Base-by-base conservation (phyloP, 2,888 invertebrate genomes). In the Spodoptera littoralis region DNA sequence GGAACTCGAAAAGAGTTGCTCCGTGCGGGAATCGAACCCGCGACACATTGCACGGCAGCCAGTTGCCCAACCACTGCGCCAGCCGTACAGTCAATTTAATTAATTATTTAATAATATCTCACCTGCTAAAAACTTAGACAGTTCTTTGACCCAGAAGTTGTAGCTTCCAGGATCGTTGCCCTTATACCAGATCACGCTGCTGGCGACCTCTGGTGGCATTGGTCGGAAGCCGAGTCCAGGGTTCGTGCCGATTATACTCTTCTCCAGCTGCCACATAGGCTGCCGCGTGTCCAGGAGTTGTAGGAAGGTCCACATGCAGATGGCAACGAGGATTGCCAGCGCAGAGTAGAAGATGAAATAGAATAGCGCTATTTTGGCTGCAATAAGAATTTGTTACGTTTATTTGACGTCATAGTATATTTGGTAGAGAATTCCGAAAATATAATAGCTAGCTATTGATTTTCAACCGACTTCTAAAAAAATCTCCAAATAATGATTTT, bases 151-250 rank as follows among this genome's bases (percentile, higher is more conserved):
- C 98, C 98, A 98, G 84, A 96, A 96, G 73, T 96, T 95, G 85
- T 97, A 97, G 86, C 97, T 97, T 53, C 96, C 96, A 60, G 95
- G 95, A 68, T 97, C 96, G 13, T 97, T 97, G 47, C 97, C 98
- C 87, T 97, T 97, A 94, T 98, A 99, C 97, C 98, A 98, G 89
- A 99, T 98, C 74, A 99, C 96, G 43, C 99, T 99, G 88, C 99
- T 99, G 81, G 98, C 98, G 48, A 98, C 97, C 60, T 96, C 95
- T 48, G 97, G 96, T 8, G 99, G 98, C 95, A 97, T 96, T 8
- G 99, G 99, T 74, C 99, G 96, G 93, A 99, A 99, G 70, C 99
- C 99, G 60, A 99, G 95, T 57, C 99, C 99, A 76, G 99, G 99
- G 95, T 99, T 99, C 79, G 97, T 97, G 83, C 99, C 99, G 83